These are phyloP conservation scores for Alexandromys fortis DNA, from an alignment of 2,113 vertebrate genomes.

Conservation along the genomic window DNA sequence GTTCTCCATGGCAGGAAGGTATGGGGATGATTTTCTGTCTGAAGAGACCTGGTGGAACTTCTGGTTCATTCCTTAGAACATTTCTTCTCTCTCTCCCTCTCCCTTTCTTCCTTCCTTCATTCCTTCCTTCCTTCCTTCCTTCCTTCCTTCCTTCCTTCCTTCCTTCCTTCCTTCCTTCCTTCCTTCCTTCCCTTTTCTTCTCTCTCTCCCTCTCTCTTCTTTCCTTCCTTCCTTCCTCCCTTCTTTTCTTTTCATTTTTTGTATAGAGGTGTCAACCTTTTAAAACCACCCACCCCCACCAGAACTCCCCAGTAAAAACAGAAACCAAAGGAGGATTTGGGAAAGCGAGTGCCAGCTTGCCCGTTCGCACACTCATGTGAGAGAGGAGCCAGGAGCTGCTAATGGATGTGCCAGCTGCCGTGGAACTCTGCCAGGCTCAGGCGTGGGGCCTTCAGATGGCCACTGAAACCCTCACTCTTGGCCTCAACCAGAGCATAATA, in stretches of 20 bases:
- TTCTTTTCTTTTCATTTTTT: too few species aligned
- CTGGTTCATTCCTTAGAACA: not conserved
- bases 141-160: not conserved
- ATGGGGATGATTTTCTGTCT: not conserved
- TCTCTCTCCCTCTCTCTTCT: too few species aligned
- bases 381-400: slow-evolving; percentile 67
- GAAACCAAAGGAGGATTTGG: slow-evolving; percentile 3
- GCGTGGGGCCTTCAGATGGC: slow-evolving; percentile 47
- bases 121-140: fast-evolving
- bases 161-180: not conserved
- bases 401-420: slow-evolving; percentile 69
- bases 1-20: not conserved
- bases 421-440: slow-evolving; percentile 59
- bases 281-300: too few species aligned
- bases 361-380: slow-evolving; percentile 38
- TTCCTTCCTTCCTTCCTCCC: not conserved
- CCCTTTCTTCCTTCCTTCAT: fast-evolving
- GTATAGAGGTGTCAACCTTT: too few species aligned
- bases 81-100: not conserved
- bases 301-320: not conserved
- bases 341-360: slow-evolving; percentile 54
- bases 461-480: slow-evolving; percentile 43
- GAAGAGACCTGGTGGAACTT: not conserved
- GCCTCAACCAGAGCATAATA: not conserved
- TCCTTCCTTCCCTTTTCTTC: not conserved